Evolutionary conservation across 2,888 invertebrate genomes (phyloP).

Genomic region (Camptogramma bilineatum): DNA sequence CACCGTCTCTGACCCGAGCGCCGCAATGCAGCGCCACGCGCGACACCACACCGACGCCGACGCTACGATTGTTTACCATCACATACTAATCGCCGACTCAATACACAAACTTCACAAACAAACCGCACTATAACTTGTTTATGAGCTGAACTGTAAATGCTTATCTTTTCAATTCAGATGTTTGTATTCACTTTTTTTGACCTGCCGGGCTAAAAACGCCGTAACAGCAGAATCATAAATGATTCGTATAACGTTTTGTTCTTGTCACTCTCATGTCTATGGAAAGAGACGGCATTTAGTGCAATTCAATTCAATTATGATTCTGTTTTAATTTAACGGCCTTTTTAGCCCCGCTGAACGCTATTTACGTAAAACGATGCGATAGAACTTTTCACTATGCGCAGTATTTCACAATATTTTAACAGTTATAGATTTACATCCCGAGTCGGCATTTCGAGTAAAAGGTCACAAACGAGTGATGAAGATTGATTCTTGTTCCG

Average conservation of each 20-base stretch:
- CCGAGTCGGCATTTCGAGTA: slow-evolving; percentile 55
- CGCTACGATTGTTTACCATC: slow-evolving; percentile 71
- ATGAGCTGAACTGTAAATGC: slow-evolving; percentile 45
- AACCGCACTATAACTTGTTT: slow-evolving; percentile 47
- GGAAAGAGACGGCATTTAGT: too few species aligned
- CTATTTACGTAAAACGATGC: not conserved
- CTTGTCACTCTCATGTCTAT: too few species aligned
- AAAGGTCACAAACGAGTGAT: slow-evolving; percentile 55
- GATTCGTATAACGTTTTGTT: too few species aligned
- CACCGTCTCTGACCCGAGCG: slow-evolving; percentile 50
- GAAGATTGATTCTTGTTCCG: slow-evolving; percentile 36
- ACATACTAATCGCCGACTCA: slow-evolving; percentile 58
- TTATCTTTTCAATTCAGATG: slow-evolving; percentile 16
- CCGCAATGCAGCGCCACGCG: slow-evolving; percentile 34
- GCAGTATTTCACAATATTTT: slow-evolving; percentile 16
- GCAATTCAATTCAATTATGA: too few species aligned
- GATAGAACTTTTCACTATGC: slow-evolving; percentile 5
- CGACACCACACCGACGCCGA: slow-evolving; percentile 65
- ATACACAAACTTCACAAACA: slow-evolving; percentile 50
- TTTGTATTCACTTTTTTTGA: not conserved
- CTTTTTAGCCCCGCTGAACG: too few species aligned
- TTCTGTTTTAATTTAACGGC: too few species aligned
- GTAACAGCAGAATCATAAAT: too few species aligned
- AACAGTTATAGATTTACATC: slow-evolving; percentile 1
- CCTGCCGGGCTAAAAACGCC: too few species aligned